Evolutionary conservation across 2,888 invertebrate species (phyloP).

Genomic region (Catocala sponsa): DNA sequence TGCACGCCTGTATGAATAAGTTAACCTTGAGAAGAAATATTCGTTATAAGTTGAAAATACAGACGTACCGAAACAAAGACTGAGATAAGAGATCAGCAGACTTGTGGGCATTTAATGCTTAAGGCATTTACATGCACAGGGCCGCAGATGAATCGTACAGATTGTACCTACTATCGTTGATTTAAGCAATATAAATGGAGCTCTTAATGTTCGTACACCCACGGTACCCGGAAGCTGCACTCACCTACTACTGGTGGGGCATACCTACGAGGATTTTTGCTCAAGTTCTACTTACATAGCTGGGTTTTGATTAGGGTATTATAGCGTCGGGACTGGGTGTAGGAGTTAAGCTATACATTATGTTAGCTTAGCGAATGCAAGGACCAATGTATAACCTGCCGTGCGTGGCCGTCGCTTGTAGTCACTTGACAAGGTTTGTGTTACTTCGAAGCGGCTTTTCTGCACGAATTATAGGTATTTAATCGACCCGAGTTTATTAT

Average conservation of each 20-base stretch:
- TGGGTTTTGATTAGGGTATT: too few relatives aligned
- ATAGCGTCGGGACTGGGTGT: too few relatives aligned
- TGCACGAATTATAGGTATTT: too few relatives aligned
- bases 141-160: slow-evolving; percentile 73
- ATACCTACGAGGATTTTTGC: too few relatives aligned
- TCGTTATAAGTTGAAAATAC: slow-evolving; percentile 50
- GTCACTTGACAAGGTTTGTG: too few relatives aligned
- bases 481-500: too few relatives aligned
- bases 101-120: slow-evolving; percentile 69
- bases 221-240: slow-evolving; percentile 62
- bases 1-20: slow-evolving; percentile 30
- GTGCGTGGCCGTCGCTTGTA: too few relatives aligned
- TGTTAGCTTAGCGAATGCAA: too few relatives aligned
- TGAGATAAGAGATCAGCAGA: slow-evolving; percentile 67
- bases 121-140: slow-evolving; percentile 73
- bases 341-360: too few relatives aligned
- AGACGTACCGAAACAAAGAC: slow-evolving; percentile 63
- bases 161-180: slow-evolving; percentile 70
- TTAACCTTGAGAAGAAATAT: slow-evolving; percentile 60
- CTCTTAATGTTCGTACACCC: slow-evolving; percentile 67
- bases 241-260: background rate
- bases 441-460: too few relatives aligned
- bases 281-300: too few relatives aligned
- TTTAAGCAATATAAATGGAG: slow-evolving; percentile 76
- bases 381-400: too few relatives aligned